Evolutionary conservation across 2,888 invertebrate genomes (phyloP), one percentile per base, ranked within the genome.

Genomic region (Lasioglossum pauxillum): DNA sequence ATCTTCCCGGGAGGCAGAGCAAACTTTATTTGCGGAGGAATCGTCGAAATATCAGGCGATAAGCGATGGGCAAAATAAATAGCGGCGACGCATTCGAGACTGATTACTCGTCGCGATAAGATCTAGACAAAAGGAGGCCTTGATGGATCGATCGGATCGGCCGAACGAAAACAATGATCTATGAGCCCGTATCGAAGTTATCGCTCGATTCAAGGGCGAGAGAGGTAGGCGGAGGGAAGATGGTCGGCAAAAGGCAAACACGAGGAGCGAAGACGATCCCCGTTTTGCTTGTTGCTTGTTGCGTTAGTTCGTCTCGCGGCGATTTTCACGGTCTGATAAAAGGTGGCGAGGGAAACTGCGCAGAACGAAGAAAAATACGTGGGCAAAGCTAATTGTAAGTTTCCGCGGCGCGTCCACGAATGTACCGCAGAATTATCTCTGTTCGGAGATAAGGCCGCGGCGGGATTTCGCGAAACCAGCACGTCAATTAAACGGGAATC

Each of bases 51-150:
- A 35, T 19, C 35, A 19, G 67, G 7, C 35, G 67, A 67, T 67
- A 67, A 67, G 19, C 67, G 67, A 1, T 35, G 38, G 23, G 41
- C 19, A 23, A 69, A 60, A 49, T 31, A 67, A 77, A 72, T 46
- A 72, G 8, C 16, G 35, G 2, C 35, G 84, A 74, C 81, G 49
- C 73, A 73, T 84, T 76, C 78, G 72, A 69, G 53, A 69, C 67
- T 79, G 82, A 89, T 88, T 77, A 53, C 57, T 49, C 57, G 71
- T n/a, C 64, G 4, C 60, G 89, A 90, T 90, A 90, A 90, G 75
- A 82, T 88, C 46, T 67, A 19, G 31, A 88, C 85, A 87, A 88
- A 89, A 82, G 82, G 60, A 67, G 74, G 53, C 87, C 80, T 78
- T 84, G 80, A 67, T 46, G 81, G 75, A 71, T 67, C 72, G 79